Conservation (phyloP, 2,113 vertebrate species). For the Microtus montanus region DNA sequence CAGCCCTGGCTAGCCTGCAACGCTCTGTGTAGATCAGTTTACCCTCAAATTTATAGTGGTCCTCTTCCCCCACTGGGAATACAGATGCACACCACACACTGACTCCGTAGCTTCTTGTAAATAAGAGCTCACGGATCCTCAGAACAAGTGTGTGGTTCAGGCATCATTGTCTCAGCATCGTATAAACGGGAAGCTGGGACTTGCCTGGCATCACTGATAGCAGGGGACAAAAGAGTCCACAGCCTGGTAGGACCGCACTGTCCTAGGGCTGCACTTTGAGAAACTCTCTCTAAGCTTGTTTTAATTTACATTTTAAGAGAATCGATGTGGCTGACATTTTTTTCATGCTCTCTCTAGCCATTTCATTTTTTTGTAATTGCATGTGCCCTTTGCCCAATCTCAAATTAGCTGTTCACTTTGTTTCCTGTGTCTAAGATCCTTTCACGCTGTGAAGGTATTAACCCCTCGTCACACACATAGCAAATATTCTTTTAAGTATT, state of each 20-base stretch:
- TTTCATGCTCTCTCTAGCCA: background rate
- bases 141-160: background rate
- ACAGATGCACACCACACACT: background rate
- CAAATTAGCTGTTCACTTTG: background rate
- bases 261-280: background rate
- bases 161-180: background rate
- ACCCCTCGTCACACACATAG: background rate
- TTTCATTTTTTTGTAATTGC: background rate
- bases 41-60: background rate
- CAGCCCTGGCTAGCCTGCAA: background rate
- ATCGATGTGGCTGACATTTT: background rate
- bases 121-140: background rate
- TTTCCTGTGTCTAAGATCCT: background rate
- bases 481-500: constrained; percentile 2
- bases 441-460: background rate
- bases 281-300: background rate
- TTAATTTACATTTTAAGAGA: background rate
- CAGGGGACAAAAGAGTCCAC: background rate
- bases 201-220: background rate
- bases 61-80: background rate
- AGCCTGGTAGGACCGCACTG: background rate
- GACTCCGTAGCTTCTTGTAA: background rate
- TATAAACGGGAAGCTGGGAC: too few species aligned
- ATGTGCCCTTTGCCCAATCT: background rate
- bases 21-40: background rate